Conservation (phyloP, 1,140 invertebrate species). For the Ganaspis sp. region DNA sequence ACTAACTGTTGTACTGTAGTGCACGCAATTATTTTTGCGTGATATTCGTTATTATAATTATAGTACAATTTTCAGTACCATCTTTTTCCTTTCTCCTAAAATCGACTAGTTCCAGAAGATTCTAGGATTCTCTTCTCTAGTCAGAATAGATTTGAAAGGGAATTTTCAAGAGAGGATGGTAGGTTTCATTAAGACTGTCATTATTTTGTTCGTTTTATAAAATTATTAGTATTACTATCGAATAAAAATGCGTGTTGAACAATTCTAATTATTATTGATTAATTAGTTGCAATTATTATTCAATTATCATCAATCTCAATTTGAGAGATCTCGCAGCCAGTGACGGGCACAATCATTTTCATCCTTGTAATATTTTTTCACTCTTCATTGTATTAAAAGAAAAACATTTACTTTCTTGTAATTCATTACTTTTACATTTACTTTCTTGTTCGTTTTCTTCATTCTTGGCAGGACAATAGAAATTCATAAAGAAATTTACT, state of each 20-base stretch:
- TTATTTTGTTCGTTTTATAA: conserved; percentile 23
- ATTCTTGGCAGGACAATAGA: conserved; percentile 6
- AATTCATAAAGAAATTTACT: neutral
- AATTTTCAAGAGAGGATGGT: conserved; percentile 10
- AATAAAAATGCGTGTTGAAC: conserved; percentile 11
- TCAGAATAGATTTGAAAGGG: conserved; percentile 26
- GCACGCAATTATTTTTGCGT: conserved; percentile 17
- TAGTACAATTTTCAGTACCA: conserved; percentile 31
- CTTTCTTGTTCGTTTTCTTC: neutral
- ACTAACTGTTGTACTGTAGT: conserved; percentile 43
- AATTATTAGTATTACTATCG: conserved; percentile 23
- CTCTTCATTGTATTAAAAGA: neutral
- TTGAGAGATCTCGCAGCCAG: neutral
- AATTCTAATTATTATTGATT: conserved; percentile 6
- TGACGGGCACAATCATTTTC: conserved; percentile 25
- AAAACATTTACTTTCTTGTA: neutral
- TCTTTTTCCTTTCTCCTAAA: conserved; percentile 24
- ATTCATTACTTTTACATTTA: no score
- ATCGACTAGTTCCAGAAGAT: conserved; percentile 23
- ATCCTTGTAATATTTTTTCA: neutral
- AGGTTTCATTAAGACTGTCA: conserved; percentile 28
- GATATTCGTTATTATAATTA: conserved; percentile 27
- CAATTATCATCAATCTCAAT: conserved; percentile 1
- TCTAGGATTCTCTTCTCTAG: conserved; percentile 28
- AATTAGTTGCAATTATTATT: neutral